Base-by-base conservation (phyloP, 2,888 invertebrate genomes). In the Drosophila multiciliata region DNA sequence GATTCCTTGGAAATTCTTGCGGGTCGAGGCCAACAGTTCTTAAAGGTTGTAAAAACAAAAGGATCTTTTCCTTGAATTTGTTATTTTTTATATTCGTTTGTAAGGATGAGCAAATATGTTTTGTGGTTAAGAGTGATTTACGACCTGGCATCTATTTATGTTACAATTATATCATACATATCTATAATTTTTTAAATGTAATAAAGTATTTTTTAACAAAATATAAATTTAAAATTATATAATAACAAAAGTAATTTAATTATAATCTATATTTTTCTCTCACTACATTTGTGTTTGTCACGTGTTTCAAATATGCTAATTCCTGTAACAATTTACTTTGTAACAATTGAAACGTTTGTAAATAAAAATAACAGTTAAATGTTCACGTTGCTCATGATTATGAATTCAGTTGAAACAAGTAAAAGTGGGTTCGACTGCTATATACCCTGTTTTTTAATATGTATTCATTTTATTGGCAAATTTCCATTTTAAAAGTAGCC, bases 1-100 rank as follows among this genome's bases (percentile, higher is more conserved):
- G 64, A 59, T 60, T 88, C 64, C 66, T 50, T 17, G 69, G 75
- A 83, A 88, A 58, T 64, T 62, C 48, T 7, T 26, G 38, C 17
- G 58, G 36, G 36, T 38, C 26, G 8, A 12, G 11, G 11, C 7
- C 29, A 20, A 29, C 8, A 58, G 20, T 45, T 29, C 8, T 29
- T 17, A 7, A 5, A 61, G 29, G 1, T 11, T 35, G 6, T 8
- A 12, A 42, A 67, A 26, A 26, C 36, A 60, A 61, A 70, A 33
- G 40, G 23, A 33, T 20, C 12, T 49, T 20, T 62, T 53, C 33
- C 53, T 11, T 15, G 49, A 54, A 48, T 17, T 45, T 23, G 8
- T 48, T 12, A 3, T n/a, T 38, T 12, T 54, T 49, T 49, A 17
- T 17, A 29, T 45, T 66, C 42, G 2, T 3, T 23, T 9, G 23